Base-by-base conservation (phyloP, 1,140 invertebrate species). In the Andricus grossulariae region DNA sequence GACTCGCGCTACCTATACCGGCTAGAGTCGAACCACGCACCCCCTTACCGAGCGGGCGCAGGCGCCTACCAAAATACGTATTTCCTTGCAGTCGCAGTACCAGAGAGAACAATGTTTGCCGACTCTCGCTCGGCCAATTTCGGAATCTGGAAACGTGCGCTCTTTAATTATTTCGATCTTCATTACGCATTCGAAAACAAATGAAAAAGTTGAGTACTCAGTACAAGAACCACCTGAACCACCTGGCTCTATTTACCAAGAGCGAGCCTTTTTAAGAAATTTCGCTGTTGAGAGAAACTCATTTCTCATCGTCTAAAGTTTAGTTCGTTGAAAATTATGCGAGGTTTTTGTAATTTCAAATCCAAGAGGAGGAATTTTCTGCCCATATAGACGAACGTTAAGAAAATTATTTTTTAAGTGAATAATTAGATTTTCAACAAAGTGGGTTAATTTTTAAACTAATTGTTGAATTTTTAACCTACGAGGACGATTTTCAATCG, bases 41-140 rank as follows among this genome's bases (percentile, higher is more conserved):
- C 52, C 12, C 6, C n/a, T 32, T 32, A 55, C 18, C 18, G 54
- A 25, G 19, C 2, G 55, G 13, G 55, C 55, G 55, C 55, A 57
- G 55, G 55, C 55, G 55, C 55, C 55, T 12, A 13, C 4, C 55
- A 57, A 57, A 57, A 57, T 57, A 32, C 25, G 25, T 32, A 57
- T 57, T 57, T 57, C 55, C 18, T 57, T 18, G 55, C 55, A 57
- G 55, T 57, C 55, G 55, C 55, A 57, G 55, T 32, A 25, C 2
- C 55, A 57, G 12, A 32, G 55, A 57, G 25, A 19, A 57, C 19
- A 57, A 21, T 21, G 8, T 45, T 45, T 2, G 39, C 10, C 39
- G 39, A 8, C 39, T 45, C 39, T 57, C 55, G 55, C 12, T 57
- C 55, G 55, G 19, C 8, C 19, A 57, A 57, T 25, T 57, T 57